Conservation (phyloP, 2,888 invertebrate genomes). For the Diadegma fenestrale region DNA sequence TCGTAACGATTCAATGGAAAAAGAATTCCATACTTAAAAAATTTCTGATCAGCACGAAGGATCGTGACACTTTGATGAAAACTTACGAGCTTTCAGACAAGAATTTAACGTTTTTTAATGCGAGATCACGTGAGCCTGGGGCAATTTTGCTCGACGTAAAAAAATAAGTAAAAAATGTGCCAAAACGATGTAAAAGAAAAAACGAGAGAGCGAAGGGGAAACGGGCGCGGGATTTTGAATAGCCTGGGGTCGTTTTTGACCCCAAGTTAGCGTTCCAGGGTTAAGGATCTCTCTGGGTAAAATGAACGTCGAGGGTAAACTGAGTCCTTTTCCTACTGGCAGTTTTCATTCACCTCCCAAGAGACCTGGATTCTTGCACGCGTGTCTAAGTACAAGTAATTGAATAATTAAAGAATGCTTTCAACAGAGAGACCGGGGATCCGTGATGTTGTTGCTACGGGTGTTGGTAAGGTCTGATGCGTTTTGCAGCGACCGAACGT, state of each 20-base stretch:
- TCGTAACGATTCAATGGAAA: not conserved
- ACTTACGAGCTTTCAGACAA: not conserved
- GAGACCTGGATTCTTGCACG: conserved; percentile 65
- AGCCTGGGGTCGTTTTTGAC: no score
- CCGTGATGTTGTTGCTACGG: conserved; percentile 57
- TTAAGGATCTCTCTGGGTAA: not conserved
- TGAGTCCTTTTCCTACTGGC: conserved; percentile 11
- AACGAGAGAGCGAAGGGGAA: no score
- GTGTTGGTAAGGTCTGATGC: not conserved
- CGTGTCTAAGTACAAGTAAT: conserved; percentile 75
- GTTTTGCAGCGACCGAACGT: conserved; percentile 30
- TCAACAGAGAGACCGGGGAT: conserved; percentile 73
- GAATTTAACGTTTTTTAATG: no score
- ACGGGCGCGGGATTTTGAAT: no score
- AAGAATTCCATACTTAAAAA: not conserved
- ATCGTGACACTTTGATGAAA: not conserved
- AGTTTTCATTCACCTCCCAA: conserved; percentile 30
- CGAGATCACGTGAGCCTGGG: no score
- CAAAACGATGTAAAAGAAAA: no score
- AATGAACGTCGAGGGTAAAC: not conserved
- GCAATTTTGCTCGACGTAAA: no score
- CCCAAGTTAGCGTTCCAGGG: no score
- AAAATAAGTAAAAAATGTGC: no score
- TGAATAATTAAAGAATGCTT: conserved; percentile 81
- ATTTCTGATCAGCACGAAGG: not conserved